These are phyloP conservation scores for Brachyptera risi DNA, from an alignment of 2,888 invertebrate genomes.

Conservation along the genomic window DNA sequence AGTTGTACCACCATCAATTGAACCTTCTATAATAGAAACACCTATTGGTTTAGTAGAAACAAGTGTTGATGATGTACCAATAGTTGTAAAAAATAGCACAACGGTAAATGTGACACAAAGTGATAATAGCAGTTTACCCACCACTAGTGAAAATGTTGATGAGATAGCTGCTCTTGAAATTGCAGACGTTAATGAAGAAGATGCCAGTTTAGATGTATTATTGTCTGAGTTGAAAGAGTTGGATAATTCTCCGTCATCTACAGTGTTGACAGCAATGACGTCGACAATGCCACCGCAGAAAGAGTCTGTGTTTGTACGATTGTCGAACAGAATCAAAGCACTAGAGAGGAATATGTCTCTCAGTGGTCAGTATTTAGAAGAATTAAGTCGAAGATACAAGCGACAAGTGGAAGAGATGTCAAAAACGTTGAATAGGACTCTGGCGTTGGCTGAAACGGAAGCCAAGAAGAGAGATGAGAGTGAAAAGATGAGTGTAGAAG, in stretches of 20 bases:
- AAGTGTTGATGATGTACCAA: no score
- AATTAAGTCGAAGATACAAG: conserved; percentile 90
- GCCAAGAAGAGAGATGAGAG: conserved; percentile 41
- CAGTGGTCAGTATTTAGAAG: conserved; percentile 94
- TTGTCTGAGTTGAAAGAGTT: conserved; percentile 43
- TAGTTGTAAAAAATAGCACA: no score
- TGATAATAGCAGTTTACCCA: background rate
- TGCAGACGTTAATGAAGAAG: background rate
- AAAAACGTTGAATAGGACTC: conserved; percentile 72
- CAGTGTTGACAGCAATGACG: conserved; percentile 42
- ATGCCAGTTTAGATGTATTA: conserved; percentile 26
- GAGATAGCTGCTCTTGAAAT: no score
- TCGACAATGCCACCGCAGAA: conserved; percentile 57
- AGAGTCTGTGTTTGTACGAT: conserved; percentile 92
- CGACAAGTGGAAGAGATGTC: conserved; percentile 96
- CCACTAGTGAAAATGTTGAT: no score
- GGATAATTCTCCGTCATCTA: conserved; percentile 39
- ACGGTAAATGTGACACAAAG: background rate
- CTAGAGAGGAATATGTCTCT: conserved; percentile 96
- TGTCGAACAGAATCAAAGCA: conserved; percentile 93
- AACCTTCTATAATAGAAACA: background rate
- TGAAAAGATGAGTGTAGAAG: conserved; percentile 64
- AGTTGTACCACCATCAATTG: background rate
- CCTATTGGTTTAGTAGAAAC: background rate
- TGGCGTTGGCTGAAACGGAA: conserved; percentile 52